Conservation (phyloP, 2,797 vertebrate genomes). For the Nothura maculosa region DNA sequence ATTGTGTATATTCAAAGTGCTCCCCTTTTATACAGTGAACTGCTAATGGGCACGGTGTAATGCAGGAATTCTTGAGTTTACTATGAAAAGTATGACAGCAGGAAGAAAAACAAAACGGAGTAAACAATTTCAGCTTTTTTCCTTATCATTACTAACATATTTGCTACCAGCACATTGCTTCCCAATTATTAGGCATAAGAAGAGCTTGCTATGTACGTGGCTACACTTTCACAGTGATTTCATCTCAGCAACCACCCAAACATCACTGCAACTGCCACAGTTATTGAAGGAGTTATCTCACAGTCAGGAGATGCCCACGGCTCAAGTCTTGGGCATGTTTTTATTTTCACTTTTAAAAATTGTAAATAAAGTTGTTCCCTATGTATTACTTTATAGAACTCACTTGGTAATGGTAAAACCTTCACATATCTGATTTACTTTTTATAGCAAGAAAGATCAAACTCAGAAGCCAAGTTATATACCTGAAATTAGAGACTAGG, state of each 20-base stretch:
- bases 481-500: not conserved
- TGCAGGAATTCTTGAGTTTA: not conserved
- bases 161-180: not conserved
- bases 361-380: conserved; percentile 1
- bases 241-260: not conserved
- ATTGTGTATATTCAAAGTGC: not conserved
- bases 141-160: not conserved
- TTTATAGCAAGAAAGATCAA: not conserved
- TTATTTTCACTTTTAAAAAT: not conserved
- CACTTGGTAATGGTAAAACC: not conserved
- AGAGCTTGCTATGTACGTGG: not conserved
- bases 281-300: not conserved
- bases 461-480: conserved; percentile 19
- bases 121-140: not conserved
- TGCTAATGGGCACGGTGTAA: not conserved
- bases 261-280: not conserved
- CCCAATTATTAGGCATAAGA: not conserved
- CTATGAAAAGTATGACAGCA: not conserved
- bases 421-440: not conserved
- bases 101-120: not conserved
- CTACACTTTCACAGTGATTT: not conserved
- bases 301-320: not conserved
- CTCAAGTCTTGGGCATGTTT: not conserved
- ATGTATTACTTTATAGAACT: not conserved
- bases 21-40: not conserved